Evolutionary conservation across 1,140 invertebrate species (phyloP).

Genomic region (Latrodectus geometricus): DNA sequence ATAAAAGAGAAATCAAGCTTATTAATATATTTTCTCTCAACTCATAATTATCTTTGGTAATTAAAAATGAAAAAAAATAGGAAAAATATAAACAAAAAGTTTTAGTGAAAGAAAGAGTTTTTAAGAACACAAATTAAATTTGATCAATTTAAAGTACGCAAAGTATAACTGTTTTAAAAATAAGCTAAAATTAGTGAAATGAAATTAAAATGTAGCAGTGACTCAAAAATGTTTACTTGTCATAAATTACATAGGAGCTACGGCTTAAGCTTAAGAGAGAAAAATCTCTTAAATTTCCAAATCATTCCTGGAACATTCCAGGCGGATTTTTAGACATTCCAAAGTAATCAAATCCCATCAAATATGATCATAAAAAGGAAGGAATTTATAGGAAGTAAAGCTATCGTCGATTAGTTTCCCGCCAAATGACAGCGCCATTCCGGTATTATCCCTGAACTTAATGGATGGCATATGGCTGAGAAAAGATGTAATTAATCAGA

Average conservation of each 20-base stretch:
- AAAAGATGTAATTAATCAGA: conserved; percentile 32
- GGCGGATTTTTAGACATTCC: background rate
- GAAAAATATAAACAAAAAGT: too few relatives aligned
- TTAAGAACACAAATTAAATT: too few relatives aligned
- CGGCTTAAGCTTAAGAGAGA: background rate
- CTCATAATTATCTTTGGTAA: too few relatives aligned
- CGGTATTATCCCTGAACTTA: conserved; percentile 6
- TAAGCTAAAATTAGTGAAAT: background rate
- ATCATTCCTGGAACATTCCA: too few relatives aligned
- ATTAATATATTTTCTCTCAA: too few relatives aligned
- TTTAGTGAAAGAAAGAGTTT: too few relatives aligned
- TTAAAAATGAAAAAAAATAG: too few relatives aligned
- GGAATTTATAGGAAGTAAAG: background rate
- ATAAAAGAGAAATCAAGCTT: too few relatives aligned
- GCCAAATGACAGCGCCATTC: conserved; percentile 16
- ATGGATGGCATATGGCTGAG: background rate
- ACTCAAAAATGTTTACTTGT: background rate
- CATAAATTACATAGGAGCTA: background rate
- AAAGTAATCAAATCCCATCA: background rate
- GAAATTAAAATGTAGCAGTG: too few relatives aligned
- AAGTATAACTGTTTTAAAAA: too few relatives aligned
- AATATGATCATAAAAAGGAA: background rate
- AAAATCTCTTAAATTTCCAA: background rate
- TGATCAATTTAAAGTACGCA: too few relatives aligned
- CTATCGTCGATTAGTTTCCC: background rate